Base-by-base conservation (phyloP, 2,888 invertebrate genomes). In the Cheilosia urbana region DNA sequence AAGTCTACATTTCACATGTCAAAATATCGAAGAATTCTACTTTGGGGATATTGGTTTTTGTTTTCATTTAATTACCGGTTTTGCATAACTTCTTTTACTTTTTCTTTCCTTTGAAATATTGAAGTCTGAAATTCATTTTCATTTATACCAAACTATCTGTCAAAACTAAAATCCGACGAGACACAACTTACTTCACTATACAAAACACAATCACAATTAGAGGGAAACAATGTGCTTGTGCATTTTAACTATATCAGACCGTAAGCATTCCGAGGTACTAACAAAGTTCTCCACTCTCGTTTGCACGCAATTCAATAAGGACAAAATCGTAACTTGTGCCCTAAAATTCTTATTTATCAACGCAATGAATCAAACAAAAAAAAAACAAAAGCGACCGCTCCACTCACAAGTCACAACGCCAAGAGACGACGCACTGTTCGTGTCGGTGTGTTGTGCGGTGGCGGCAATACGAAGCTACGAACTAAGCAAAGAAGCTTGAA, bases 341-440 rank as follows among this genome's bases (percentile, higher is more conserved):
- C 40, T 55, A 13, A 42, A 21, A 45, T 55, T 45, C n/a, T 68
- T 62, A n/a, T 69, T 84, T 58, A 37, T 55, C n/a, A 21, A 27
- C 21, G 24, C 57, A 68, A 53, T 21, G 37, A 69, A 63, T 19
- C 30, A 66, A 66, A 51, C 66, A 51, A 62, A 77, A 69, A 53
- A 49, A 37, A 53, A 34, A 87, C 66, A 75, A 81, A 68, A 87
- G 81, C 84, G 80, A 88, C 77, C 77, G 85, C 83, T 84, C 88
- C 88, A 87, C 87, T 84, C 78, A 79, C 81, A 71, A 87, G 87
- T 84, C 78, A 79, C 81, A 71, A 87, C 87, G 87, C 87, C 83
- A 88, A 79, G 87, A 88, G 83, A 88, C 89, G 88, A 89, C 88
- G 88, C 88, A 89, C 89, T 88, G 88, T n/a, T n/a, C n/a, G 17